Evolutionary conservation across 2,797 vertebrate genomes (phyloP).

Genomic region (Fistularia tabacaria): DNA sequence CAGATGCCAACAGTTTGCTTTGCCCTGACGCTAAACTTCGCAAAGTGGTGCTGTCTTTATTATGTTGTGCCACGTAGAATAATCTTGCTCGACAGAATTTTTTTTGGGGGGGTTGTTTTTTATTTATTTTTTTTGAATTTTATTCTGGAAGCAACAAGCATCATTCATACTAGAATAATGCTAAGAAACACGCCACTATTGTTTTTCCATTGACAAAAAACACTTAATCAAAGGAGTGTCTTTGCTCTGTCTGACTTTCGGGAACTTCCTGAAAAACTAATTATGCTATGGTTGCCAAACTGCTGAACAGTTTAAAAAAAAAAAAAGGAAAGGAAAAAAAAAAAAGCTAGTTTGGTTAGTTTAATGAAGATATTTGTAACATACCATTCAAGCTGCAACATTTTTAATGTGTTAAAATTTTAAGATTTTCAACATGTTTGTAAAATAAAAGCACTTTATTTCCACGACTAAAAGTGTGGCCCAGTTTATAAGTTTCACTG

Average conservation of each 20-base stretch:
- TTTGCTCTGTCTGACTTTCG: constrained; percentile 23
- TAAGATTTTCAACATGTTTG: constrained; percentile 60
- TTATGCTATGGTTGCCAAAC: constrained; percentile 61
- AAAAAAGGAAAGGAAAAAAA: constrained; percentile 16
- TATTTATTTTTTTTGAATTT: constrained; percentile 5
- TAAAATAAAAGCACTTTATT: constrained; percentile 85
- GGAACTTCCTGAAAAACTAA: constrained; percentile 21
- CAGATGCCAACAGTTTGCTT: constrained; percentile 51
- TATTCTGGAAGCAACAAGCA: constrained; percentile 9
- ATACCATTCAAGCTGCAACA: constrained; percentile 38
- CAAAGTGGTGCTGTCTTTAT: constrained; percentile 9
- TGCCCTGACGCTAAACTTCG: constrained; percentile 10
- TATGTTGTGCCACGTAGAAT: constrained; percentile 40
- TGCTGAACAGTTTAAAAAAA: constrained; percentile 29
- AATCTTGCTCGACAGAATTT: constrained; percentile 25
- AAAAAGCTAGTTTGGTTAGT: constrained; percentile 44
- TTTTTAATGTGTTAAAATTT: constrained; percentile 53
- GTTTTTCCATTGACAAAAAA: constrained; percentile 53
- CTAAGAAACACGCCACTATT: constrained; percentile 57
- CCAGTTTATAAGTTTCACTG: neutral
- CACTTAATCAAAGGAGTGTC: constrained; percentile 23
- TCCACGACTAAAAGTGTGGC: constrained; percentile 30
- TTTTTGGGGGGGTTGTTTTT: constrained; percentile 26
- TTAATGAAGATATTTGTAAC: constrained; percentile 50
- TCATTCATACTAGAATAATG: constrained; percentile 3